These are phyloP conservation scores for Fulmarus glacialis DNA, from an alignment of 2,113 vertebrate genomes.

Conservation along the genomic window DNA sequence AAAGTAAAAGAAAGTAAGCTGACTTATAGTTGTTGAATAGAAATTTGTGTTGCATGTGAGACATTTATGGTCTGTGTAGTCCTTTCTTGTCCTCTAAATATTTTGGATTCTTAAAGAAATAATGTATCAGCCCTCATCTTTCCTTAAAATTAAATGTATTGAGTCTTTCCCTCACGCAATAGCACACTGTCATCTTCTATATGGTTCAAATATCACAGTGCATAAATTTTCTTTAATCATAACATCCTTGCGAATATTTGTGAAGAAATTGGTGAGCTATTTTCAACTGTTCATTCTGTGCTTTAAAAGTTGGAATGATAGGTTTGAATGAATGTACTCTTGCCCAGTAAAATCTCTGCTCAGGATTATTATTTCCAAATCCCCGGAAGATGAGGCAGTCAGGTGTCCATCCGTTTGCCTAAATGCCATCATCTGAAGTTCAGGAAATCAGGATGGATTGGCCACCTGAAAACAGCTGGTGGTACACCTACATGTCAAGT, in stretches of 20 bases:
- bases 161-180: background rate
- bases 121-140: background rate
- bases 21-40: background rate
- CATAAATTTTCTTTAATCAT: background rate
- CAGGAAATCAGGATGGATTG: background rate
- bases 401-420: too few species aligned
- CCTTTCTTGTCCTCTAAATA: background rate
- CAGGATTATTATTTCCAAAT: background rate
- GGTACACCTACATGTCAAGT: background rate
- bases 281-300: background rate
- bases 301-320: background rate
- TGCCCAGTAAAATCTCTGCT: background rate
- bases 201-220: background rate
- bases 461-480: background rate
- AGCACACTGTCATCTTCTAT: background rate
- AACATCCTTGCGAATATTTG: background rate
- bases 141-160: background rate
- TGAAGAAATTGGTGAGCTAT: background rate
- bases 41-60: background rate
- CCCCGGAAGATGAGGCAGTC: background rate
- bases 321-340: background rate
- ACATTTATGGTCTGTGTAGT: background rate
- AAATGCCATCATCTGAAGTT: background rate
- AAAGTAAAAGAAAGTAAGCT: background rate
- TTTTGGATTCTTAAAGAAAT: background rate